Evolutionary conservation across 2,888 invertebrate species (phyloP), one percentile per base, ranked within the genome.

Genomic region (Andrena camellia): DNA sequence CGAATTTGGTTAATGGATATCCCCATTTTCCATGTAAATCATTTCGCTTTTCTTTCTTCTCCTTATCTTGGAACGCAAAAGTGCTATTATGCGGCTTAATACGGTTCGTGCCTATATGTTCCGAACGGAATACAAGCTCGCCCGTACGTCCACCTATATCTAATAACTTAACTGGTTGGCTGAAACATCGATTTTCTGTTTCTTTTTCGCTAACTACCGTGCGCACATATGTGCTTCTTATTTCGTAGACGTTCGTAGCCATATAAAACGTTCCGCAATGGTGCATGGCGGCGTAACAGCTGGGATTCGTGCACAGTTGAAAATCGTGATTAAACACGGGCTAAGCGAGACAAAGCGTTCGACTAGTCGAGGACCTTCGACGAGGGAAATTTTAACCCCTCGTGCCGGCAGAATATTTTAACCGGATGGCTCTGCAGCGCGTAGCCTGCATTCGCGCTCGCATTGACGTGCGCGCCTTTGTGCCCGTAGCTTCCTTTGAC

Each of bases 401-500:
- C 26, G 1, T 23, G 23, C 2, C 17, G 0, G n/a, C 26, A 33
- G 17, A 35, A 62, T 52, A 42, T 52, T 64, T 50, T 20, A 17
- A 7, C 35, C 17, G n/a, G n/a, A 31, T 17, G 31, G 20, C 26
- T 70, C 29, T 48, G 59, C 70, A 31, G 54, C 35, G 64, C 23
- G 29, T 42, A 52, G 29, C 17, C n/a, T 48, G 35, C 33, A 63
- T 68, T 71, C 8, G 20, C n/a, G 26, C 13, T 50, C 17, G n/a
- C 8, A 48, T 35, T 20, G 20, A 48, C n/a, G 50, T 70, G 23
- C 29, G 20, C 60, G 5, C 26, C 29, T 68, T 63, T 66, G 42
- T 71, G 31, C 10, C 57, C 26, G 29, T 50, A n/a, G 57, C 17
- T 69, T 70, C 54, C 26, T 73, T 81, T 64, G 59, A 75, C 54